Evolutionary conservation across 1,140 invertebrate genomes (phyloP).

Genomic region (Diabrotica virgifera): DNA sequence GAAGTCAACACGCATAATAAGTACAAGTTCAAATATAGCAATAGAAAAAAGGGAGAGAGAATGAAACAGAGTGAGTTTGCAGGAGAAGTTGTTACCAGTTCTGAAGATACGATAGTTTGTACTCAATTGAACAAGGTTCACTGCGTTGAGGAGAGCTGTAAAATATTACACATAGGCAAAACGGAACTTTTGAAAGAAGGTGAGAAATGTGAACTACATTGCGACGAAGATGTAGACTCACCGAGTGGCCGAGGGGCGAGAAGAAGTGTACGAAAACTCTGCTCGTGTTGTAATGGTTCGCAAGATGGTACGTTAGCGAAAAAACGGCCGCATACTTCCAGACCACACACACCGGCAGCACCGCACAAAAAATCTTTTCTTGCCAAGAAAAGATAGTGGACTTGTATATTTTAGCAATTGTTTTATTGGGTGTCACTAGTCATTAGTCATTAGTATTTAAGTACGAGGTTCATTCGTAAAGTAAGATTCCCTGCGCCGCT

Average conservation of each 20-base stretch:
- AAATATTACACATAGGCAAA: slow-evolving; percentile 36
- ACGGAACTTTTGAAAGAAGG: slow-evolving; percentile 36
- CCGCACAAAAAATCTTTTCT: slow-evolving; percentile 43
- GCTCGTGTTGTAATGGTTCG: slow-evolving; percentile 44
- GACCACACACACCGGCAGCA: slow-evolving; percentile 34
- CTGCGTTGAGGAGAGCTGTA: slow-evolving; percentile 31
- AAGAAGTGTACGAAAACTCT: slow-evolving; percentile 40
- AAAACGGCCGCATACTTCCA: slow-evolving; percentile 38
- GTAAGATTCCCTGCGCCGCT: too few species aligned
- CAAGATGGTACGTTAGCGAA: slow-evolving; percentile 34
- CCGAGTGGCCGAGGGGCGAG: slow-evolving; percentile 38
- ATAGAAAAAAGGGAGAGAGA: slow-evolving; percentile 43
- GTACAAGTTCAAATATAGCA: slow-evolving; percentile 47
- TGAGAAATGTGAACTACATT: slow-evolving; percentile 39
- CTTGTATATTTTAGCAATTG: slow-evolving; percentile 30
- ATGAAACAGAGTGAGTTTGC: slow-evolving; percentile 30
- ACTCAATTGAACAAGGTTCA: slow-evolving; percentile 31
- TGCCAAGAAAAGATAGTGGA: slow-evolving; percentile 48
- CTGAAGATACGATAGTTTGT: slow-evolving; percentile 41
- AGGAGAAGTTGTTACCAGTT: slow-evolving; percentile 39
- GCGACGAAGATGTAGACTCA: slow-evolving; percentile 35
- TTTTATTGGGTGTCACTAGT: slow-evolving; percentile 37
- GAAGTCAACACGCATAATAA: slow-evolving; percentile 39
- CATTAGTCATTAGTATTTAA: slow-evolving; percentile 36
- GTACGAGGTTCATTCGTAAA: too few species aligned